phyloP scores from a whole-genome alignment of 1,140 invertebrate genomes.

The Drosophila kanapiae region DNA sequence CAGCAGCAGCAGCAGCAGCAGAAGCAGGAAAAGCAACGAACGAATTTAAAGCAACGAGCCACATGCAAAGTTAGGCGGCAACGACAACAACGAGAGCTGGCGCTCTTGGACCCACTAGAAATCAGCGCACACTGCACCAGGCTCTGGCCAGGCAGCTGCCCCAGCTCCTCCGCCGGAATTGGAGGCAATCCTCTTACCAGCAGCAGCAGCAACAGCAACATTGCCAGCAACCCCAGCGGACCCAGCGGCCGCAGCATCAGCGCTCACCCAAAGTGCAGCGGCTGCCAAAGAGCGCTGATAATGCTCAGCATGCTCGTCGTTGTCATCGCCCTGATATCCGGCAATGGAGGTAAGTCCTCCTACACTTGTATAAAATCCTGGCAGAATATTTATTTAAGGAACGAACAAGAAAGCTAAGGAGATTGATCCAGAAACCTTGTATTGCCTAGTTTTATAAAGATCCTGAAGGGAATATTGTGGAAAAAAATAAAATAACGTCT shows the following conservation, averaged over 20 bases:
- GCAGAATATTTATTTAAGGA: not conserved
- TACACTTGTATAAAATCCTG: not conserved
- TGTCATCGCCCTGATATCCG: conserved; percentile 72
- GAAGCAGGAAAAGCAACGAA: conserved; percentile 59
- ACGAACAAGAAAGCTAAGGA: not conserved
- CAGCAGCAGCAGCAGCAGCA: conserved; percentile 56
- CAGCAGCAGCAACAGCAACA: conserved; percentile 1
- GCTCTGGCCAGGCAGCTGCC: conserved; percentile 46
- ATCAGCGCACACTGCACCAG: conserved; percentile 50
- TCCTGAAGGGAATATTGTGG: no score
- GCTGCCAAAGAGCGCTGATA: conserved; percentile 57
- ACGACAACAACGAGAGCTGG: conserved; percentile 33
- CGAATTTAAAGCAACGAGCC: conserved; percentile 81
- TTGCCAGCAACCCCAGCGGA: conserved; percentile 15
- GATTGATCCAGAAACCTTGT: fast-evolving
- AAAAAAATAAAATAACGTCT: not conserved
- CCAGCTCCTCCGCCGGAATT: conserved; percentile 4
- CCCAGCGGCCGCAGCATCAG: conserved; percentile 11
- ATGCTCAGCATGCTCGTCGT: conserved; percentile 80
- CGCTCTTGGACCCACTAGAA: conserved; percentile 34
- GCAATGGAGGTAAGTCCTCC: conserved; percentile 72
- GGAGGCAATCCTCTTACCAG: conserved; percentile 16
- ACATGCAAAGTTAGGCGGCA: conserved; percentile 37
- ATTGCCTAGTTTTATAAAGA: not conserved
- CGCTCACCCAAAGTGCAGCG: conserved; percentile 22